Evolutionary conservation across 2,888 invertebrate species (phyloP), one percentile per base, ranked within the genome.

Genomic region (Polymixis lichenea): DNA sequence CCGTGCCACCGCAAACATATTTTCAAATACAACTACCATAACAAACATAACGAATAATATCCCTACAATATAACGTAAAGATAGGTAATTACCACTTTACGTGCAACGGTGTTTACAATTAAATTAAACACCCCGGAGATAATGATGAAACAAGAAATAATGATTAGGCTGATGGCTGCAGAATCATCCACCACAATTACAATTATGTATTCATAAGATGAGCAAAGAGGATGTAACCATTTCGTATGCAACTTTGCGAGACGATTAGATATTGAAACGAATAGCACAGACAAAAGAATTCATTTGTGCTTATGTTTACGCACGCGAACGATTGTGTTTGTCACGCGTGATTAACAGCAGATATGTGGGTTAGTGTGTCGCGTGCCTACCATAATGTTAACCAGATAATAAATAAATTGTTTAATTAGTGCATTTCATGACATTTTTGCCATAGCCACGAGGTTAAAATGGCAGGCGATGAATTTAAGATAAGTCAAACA

Each of bases 361-460:
- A 91, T 92, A 95, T 94, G 90, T 95, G 87, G 95, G 95, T 93
- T 92, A 95, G 86, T 92, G 86, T 93, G 94, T 89, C 93, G 89
- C 86, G 87, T 88, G 80, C 77, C 86, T 80, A 87, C 25, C 32
- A 67, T 76, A 75, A 82, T 77, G 62, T 60, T 82, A 66, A 66
- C 66, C 56, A 79, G 77, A 80, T 85, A 80, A 78, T 77, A 80
- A 62, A 68, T 77, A 70, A 66, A 75, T 77, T 60, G 62, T 74
- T 78, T 72, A 80, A 80, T 80, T 80, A 79, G 55, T 13, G 13
- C 51, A 72, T 58, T 80, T 80, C 28, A 72, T 72, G 70, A 69
- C 56, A 76, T 64, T 73, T 67, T 43, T 56, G 51, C 61, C 53
- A 49, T 65, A 53, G 13, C 5, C 22, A 38, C 32, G n/a, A 55